Evolutionary conservation across 2,888 invertebrate species (phyloP).

Genomic region (Julus scanicus): DNA sequence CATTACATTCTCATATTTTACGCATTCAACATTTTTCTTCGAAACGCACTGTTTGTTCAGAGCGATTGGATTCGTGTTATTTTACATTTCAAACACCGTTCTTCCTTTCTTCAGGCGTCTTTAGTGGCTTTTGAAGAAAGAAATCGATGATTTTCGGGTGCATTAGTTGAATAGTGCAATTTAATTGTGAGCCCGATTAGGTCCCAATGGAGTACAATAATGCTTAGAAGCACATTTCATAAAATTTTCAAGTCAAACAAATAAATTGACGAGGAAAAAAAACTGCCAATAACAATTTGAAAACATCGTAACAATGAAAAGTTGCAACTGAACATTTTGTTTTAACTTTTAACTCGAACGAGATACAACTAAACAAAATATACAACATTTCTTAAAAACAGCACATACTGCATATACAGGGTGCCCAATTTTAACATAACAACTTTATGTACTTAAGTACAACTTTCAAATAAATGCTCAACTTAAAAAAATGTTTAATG

Average conservation of each 20-base stretch:
- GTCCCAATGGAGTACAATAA: constrained; percentile 4
- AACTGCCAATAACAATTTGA: neutral
- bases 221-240: neutral
- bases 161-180: constrained; percentile 22
- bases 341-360: neutral
- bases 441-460: too few relatives aligned
- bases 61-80: neutral
- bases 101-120: constrained; percentile 4
- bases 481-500: too few relatives aligned
- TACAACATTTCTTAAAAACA: too few relatives aligned
- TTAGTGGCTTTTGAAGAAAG: neutral
- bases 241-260: constrained; percentile 2
- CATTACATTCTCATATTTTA: constrained; percentile 9
- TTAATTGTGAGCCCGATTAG: constrained; percentile 1
- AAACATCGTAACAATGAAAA: neutral
- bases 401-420: too few relatives aligned
- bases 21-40: neutral
- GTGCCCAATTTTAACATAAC: too few relatives aligned
- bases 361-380: too few relatives aligned
- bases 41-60: neutral
- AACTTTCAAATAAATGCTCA: too few relatives aligned
- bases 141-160: constrained; percentile 4
- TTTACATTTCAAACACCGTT: neutral
- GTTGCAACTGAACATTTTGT: neutral
- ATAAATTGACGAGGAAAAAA: neutral